Evolutionary conservation across 2,113 vertebrate genomes (phyloP), one percentile per base, ranked within the genome.

Genomic region (Anarrhichthys ocellatus): DNA sequence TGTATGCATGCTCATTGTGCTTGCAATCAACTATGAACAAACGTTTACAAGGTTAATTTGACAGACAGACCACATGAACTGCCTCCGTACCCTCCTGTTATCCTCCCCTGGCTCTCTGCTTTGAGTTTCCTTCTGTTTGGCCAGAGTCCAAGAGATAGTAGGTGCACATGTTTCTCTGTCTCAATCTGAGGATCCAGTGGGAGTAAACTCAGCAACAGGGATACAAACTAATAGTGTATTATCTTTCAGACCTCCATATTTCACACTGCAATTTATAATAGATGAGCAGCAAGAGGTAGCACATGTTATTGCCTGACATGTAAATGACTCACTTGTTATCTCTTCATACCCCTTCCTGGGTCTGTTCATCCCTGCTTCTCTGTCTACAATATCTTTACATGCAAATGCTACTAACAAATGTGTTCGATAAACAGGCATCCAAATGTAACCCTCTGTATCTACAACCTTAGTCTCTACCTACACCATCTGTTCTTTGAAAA

Each of bases 251-350:
- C 50, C 34, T 87, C 52, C 63, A 82, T 84, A 77, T 87, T 73
- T 81, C 24, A 83, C 67, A 24, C 58, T 78, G 24, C 20, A 29
- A n/a, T 89, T 58, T 78, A 83, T 81, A 87, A 89, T 82, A 54
- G 22, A 91, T 85, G 73, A 89, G 59, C 62, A 64, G 78, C 50
- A 61, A 78, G 56, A 83, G 29, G 73, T 50, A 63, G 70, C 69
- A 46, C 69, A 56, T 82, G 79, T 80, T 66, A 24, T 14, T 77
- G 64, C 22, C 24, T 83, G 74, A 56, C 36, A 2, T 65, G 24
- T 75, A 24, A 71, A 64, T 75, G 61, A 58, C 44, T 80, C 0
- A 20, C 61, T 74, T 6, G n/a, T 0, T 52, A 4, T 76, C 29
- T 70, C 50, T 56, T 27, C 61, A 24, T 18, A 34, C 15, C 22